Evolutionary conservation across 2,888 invertebrate genomes (phyloP), one percentile per base, ranked within the genome.

Genomic region (Amiota mariae): DNA sequence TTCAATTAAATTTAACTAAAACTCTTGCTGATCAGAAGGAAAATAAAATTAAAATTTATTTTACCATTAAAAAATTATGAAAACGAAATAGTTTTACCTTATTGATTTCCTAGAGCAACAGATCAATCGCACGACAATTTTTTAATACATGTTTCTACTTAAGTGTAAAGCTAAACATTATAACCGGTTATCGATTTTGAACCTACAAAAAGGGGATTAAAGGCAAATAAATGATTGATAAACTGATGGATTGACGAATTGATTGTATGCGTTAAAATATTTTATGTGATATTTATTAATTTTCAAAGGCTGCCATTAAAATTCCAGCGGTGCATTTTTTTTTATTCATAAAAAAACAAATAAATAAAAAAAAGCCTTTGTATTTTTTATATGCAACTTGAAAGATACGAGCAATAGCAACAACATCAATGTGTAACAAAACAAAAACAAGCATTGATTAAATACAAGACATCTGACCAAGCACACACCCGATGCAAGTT

Each of bases 231-330:
- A 36, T 36, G 36, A 36, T 36, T 6, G 36, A 36, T 36, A 36
- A 6, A 4, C 36, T 36, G 6, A 24, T 24, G 24, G 3, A 24
- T 24, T 24, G 24, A 24, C 24, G 24, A 24, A 24, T 24, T 36
- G 4, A 36, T 36, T 36, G 36, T 36, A 36, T 36, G 36, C 36
- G 36, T 36, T 36, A 36, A 36, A 6, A 36, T 36, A 36, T 36
- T 36, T 36, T 36, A 36, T 36, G 36, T 6, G 36, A 51, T 85
- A 85, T 85, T 85, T 85, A 85, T 85, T 83, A 83, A 83, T 83
- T 85, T 83, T 81, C 83, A 83, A 85, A 83, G 83, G 86, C 83
- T 83, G 86, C 85, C 86, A 83, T 83, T 83, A 83, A 83, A 83
- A 83, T 83, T 83, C 83, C 83, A 83, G 74, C 82, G 82, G 79